Conservation (phyloP, 2,113 vertebrate genomes). For the Lynx canadensis region DNA sequence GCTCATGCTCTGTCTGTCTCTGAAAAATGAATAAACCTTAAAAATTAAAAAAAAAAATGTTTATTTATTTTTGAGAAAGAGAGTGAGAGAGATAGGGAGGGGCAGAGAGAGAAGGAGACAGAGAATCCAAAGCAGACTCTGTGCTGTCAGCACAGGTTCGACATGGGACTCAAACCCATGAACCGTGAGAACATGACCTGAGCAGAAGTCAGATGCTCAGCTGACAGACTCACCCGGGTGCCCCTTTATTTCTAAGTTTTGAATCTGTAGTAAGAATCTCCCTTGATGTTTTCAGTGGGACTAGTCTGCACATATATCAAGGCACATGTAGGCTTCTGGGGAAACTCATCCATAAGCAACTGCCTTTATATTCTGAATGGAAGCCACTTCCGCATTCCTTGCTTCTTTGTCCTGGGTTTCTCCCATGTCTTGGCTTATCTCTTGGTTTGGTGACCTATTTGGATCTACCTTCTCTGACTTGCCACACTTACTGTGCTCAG, state of each 20-base stretch:
- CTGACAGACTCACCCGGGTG: too few species aligned
- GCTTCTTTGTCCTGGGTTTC: background rate
- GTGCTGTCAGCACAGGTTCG: too few species aligned
- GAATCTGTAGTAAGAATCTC: background rate
- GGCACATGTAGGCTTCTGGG: background rate
- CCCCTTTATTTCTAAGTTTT: background rate
- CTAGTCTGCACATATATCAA: background rate
- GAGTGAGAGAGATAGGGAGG: too few species aligned
- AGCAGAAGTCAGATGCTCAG: too few species aligned
- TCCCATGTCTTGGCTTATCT: background rate
- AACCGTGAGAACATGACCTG: too few species aligned
- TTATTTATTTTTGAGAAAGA: too few species aligned
- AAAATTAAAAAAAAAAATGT: too few species aligned
- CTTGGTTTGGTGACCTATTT: background rate
- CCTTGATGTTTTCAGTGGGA: background rate
- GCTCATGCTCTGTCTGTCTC: too few species aligned
- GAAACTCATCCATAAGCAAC: background rate
- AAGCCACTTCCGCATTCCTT: background rate
- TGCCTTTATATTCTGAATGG: background rate
- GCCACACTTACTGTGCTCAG: background rate
- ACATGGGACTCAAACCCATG: too few species aligned
- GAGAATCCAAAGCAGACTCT: too few species aligned
- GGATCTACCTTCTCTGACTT: background rate
- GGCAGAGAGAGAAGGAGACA: too few species aligned
- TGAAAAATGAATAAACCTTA: too few species aligned